Evolutionary conservation across 2,888 invertebrate genomes (phyloP), one percentile per base, ranked within the genome.

Genomic region (Caenorhabditis parvicauda): DNA sequence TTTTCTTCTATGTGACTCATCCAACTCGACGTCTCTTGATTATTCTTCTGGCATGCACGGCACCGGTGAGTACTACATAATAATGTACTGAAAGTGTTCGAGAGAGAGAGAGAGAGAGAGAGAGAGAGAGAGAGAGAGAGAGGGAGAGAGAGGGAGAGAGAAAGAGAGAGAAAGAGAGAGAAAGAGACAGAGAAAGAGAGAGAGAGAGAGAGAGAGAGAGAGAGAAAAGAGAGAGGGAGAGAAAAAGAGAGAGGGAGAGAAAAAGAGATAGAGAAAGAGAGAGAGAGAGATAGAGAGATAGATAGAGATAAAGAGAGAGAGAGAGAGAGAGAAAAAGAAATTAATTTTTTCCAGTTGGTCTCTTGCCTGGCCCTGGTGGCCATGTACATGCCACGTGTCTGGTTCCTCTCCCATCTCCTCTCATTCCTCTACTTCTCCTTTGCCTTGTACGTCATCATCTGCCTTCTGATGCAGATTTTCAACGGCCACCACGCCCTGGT

Each of bases 361-460:
- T 75, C 75, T 3, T 37, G 64, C 5, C 61, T 74, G 14, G 67
- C 76, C 4, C 64, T 78, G 17, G 66, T 70, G 5, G 63, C 77
- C 14, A 70, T 76, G 73, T 78, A 72, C 55, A 77, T 77, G 75
- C 78, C 78, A 19, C 58, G 78, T 29, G 74, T 74, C 27, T 78
- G 77, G 77, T 76, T 78, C 59, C 59, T 78, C 24, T 64, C 73
- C 5, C 75, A 78, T 59, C 66, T 78, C 21, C 61, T 78, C 51
- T 67, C 70, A 44, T 76, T 77, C 51, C 65, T 77, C 64, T 77
- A 77, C 55, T 78, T 78, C 48, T 76, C 77, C 7, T 64, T 78
- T 27, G 77, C 70, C 12, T 61, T 78, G 32, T 78, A 73, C 64
- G 70, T 76, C 52, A 74, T 78, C 50, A 77, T 78, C 50, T 75